Evolutionary conservation across 2,888 invertebrate species (phyloP), one percentile per base, ranked within the genome.

Genomic region (Corbicula japonica): DNA sequence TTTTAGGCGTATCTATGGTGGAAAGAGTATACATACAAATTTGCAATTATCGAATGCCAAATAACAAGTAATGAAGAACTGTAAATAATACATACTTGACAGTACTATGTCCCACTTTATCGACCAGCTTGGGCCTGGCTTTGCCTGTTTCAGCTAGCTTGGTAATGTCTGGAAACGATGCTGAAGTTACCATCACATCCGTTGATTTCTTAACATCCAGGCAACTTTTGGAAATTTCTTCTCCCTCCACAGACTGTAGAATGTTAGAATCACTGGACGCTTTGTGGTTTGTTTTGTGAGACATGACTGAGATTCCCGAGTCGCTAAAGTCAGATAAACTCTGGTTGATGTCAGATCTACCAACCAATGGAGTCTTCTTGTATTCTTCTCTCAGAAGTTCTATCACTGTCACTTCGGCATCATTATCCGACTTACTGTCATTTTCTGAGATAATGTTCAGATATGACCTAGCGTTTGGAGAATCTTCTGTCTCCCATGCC

Each of bases 301-400:
- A 83, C 44, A 78, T 69, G 3, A 68, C 76, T 0, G 83, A 77
- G 1, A 78, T 69, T n/a, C 73, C 78, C 0, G 79, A 75, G 50
- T 73, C 76, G 38, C 71, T 75, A 38, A 78, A 78, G 34, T 85
- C 79, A n/a, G 81, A 80, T 18, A 80, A 65, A 61, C 75, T 79
- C 32, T 62, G 66, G 32, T 68, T 65, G 34, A 71, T 68, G 26
- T 82, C 74, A 12, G 69, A 56, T 23, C 62, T 44, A 41, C 54
- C 68, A 5, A 54, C 56, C 18, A 32, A 35, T 8, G 62, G 50
- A 12, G 62, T 63, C 26, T 62, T 52, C 28, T 46, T 72, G 75
- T 86, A 87, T 72, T 92, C 91, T 73, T 91, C 89, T 61, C 87
- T 84, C 46, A 92, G 76, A 34, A 92, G 85, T 73, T 92, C 90